A percentile compares a stretch with the other conserved stretches of the same genome.
These are phyloP conservation scores for Idaea aversata DNA, from an alignment of 2,888 invertebrate species.

Conservation along the genomic window DNA sequence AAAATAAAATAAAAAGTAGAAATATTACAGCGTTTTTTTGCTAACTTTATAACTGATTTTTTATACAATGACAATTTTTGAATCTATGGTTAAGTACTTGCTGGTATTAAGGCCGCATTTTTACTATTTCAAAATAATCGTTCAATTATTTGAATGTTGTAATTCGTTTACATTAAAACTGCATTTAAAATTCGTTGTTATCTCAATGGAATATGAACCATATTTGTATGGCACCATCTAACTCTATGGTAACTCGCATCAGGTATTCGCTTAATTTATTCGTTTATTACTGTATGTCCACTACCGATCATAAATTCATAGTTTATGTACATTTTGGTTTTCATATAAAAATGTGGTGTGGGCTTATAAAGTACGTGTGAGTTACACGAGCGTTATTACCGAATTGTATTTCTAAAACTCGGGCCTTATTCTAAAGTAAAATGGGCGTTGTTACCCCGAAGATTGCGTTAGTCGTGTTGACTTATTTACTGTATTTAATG, in stretches of 20 bases:
- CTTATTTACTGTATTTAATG: neutral
- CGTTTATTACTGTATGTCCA: conserved; percentile 37
- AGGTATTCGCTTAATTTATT: conserved; percentile 43
- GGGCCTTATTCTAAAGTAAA: neutral
- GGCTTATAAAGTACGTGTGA: neutral
- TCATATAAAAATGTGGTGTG: neutral
- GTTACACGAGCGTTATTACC: too few relatives aligned
- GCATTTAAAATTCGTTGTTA: conserved; percentile 14
- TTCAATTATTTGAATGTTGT: conserved; percentile 2
- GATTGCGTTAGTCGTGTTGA: neutral
- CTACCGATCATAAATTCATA: conserved; percentile 35
- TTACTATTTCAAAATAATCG: conserved; percentile 13
- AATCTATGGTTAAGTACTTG: neutral
- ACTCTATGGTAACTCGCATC: conserved; percentile 73
- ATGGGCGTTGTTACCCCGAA: neutral
- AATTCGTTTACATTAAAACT: conserved; percentile 7
- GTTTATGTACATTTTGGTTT: conserved; percentile 20
- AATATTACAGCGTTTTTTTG: neutral
- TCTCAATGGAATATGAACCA: conserved; percentile 36
- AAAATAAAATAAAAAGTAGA: conserved; percentile 15
- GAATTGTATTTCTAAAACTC: too few relatives aligned
- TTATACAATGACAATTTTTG: neutral
- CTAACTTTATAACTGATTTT: neutral
- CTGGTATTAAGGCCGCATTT: conserved; percentile 12
- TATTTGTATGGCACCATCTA: conserved; percentile 73